Evolutionary conservation across 2,113 vertebrate genomes (phyloP), one percentile per base, ranked within the genome.

Genomic region (Corydoras maculifer): DNA sequence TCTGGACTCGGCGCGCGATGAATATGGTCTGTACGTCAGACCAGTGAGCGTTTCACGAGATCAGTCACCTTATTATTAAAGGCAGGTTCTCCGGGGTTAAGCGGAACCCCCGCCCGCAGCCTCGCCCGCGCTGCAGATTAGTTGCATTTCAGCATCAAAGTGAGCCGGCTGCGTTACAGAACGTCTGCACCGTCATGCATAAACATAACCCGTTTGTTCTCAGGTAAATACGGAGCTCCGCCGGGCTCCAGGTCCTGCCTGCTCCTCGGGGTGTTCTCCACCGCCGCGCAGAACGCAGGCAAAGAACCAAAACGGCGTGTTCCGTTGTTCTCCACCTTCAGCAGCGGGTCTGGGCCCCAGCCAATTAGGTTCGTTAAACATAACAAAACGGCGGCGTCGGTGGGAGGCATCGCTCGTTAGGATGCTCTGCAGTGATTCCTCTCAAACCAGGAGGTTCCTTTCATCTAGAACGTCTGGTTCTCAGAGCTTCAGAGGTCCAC

Each of bases 351-450:
- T 86, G 82, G 81, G 84, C 79, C 86, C 78, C 63, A 64, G 82
- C 86, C 86, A 89, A 91, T 91, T 91, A 90, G 80, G 79, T 83
- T 82, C 77, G 87, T 89, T 89, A 88, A 85, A 81, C 84, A 84
- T 80, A 90, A 89, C 89, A 89, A 87, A 91, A 88, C 84, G 82
- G 84, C 79, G 79, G 83, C 84, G 83, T 88, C 88, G 89, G 83
- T 82, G 81, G 85, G 86, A 86, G 85, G 87, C 88, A 89, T 89
- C 86, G 88, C 87, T 89, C 80, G 81, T 69, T 65, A 51, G 65
- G 69, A 80, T 61, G 69, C 72, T 80, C 78, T 11, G 18, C 65
- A 80, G 75, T 75, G 57, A 68, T 74, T 64, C 75, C 54, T 71
- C 58, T 53, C 57, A 64, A 74, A 69, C 72, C 58, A 35, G n/a